Evolutionary conservation across 2,797 vertebrate genomes (phyloP), one percentile per base, ranked within the genome.

Genomic region (Eulemur rubriventer): DNA sequence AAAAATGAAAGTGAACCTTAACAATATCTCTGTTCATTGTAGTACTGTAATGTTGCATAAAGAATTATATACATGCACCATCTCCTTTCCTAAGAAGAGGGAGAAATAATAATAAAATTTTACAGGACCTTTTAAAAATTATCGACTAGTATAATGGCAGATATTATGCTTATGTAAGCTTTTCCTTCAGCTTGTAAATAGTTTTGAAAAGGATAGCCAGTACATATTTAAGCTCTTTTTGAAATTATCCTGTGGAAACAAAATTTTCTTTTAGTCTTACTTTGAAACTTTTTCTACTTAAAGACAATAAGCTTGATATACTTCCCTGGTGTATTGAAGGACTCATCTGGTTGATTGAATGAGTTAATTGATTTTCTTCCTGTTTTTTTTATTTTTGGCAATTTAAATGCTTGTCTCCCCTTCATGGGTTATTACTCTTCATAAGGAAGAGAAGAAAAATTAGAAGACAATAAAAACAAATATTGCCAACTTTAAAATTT

Each of bases 1-100:
- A 17, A 91, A 91, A 75, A 82, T 7, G 17, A 92, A 94, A 69
- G 1, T 92, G 14, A 61, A 57, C 50, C 41, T 95, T 97, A 88
- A 78, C 2, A 7, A 63, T 33, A 59, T 46, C 28, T 88, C 65
- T 97, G 38, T 83, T 96, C 50, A 50, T 24, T 48, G 14, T 65
- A 96, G 20, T 63, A 50, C 26, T 88, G 55, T 48, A 93, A 72
- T 69, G 18, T 61, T 75, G 35, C 2, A 83, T 92, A 97, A 65
- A 57, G 2, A 89, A 0, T 30, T 30, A 13, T 33, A 75, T 87
- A 96, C 93, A 10, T 59, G 8, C n/a, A n/a, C 46, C 18, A 72
- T 4, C 4, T 28, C 8, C 10, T 92, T 96, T 79, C 28, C 94
- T 95, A 43, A 93, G 30, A 92, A 70, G 2, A 28, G 1, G 0